Evolutionary conservation across 1,140 invertebrate genomes (phyloP).

Genomic region (Heliconius eleuchia): DNA sequence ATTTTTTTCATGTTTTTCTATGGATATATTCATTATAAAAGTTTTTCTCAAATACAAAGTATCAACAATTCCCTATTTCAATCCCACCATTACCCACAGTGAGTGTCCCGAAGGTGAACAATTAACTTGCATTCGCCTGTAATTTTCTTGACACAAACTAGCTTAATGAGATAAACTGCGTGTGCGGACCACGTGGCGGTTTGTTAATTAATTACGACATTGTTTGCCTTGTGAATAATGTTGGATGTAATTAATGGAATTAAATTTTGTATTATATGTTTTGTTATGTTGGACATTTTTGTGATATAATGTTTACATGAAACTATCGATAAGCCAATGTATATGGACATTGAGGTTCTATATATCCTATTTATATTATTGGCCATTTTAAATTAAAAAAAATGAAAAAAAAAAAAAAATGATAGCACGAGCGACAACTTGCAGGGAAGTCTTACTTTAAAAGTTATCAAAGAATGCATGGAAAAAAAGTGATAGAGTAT

Average conservation of each 20-base stretch:
- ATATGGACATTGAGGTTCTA: neutral
- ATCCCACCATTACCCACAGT: neutral
- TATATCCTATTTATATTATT: too few relatives aligned
- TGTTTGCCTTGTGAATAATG: constrained; percentile 37
- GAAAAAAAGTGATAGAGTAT: too few relatives aligned
- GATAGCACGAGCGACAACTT: too few relatives aligned
- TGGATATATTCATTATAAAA: too few relatives aligned
- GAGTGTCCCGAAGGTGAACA: constrained; percentile 41
- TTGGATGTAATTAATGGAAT: constrained; percentile 20
- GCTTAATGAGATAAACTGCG: constrained; percentile 51
- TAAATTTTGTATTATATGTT: constrained; percentile 15
- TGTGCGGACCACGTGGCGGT: constrained; percentile 39
- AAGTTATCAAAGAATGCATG: too few relatives aligned
- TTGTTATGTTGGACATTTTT: neutral
- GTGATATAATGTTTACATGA: neutral
- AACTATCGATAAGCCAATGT: neutral
- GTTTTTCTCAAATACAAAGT: too few relatives aligned
- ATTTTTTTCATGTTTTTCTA: too few relatives aligned
- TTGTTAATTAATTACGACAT: constrained; percentile 40
- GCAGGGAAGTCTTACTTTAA: too few relatives aligned
- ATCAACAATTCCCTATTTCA: neutral
- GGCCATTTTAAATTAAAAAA: too few relatives aligned
- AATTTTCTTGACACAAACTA: constrained; percentile 47
- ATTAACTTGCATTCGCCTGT: constrained; percentile 46
- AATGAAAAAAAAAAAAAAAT: too few relatives aligned